Conservation (phyloP, 1,140 invertebrate species). For the Heliconius nattereri region DNA sequence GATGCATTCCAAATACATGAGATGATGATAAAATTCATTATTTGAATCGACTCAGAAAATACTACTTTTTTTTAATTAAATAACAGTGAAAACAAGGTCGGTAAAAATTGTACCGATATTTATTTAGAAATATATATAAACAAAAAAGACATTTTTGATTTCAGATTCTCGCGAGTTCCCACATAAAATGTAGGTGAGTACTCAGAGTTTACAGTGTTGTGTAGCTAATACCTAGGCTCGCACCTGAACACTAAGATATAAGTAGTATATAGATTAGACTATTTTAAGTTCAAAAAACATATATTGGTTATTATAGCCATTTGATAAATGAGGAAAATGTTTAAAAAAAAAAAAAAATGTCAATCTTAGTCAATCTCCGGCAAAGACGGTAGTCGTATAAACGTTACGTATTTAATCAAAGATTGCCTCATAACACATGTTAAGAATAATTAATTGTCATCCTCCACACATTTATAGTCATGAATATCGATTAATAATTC, state of each 20-base stretch:
- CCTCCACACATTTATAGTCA: conserved; percentile 22
- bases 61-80: too few relatives aligned
- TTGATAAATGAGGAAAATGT: too few relatives aligned
- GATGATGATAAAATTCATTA: background rate
- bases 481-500: conserved; percentile 18
- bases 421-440: conserved; percentile 34
- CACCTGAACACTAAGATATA: too few relatives aligned
- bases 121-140: background rate
- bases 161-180: conserved; percentile 41
- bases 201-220: background rate
- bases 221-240: too few relatives aligned
- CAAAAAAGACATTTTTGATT: conserved; percentile 21
- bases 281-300: too few relatives aligned
- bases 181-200: conserved; percentile 57
- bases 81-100: too few relatives aligned
- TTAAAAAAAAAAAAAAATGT: background rate
- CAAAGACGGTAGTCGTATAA: conserved; percentile 25
- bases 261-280: too few relatives aligned
- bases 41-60: background rate
- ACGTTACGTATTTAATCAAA: conserved; percentile 31
- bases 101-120: too few relatives aligned
- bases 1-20: background rate
- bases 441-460: conserved; percentile 32
- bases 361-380: background rate
- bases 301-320: too few relatives aligned